Conservation (phyloP, 23 tunicate species). For the Halocynthia roretzi region DNA sequence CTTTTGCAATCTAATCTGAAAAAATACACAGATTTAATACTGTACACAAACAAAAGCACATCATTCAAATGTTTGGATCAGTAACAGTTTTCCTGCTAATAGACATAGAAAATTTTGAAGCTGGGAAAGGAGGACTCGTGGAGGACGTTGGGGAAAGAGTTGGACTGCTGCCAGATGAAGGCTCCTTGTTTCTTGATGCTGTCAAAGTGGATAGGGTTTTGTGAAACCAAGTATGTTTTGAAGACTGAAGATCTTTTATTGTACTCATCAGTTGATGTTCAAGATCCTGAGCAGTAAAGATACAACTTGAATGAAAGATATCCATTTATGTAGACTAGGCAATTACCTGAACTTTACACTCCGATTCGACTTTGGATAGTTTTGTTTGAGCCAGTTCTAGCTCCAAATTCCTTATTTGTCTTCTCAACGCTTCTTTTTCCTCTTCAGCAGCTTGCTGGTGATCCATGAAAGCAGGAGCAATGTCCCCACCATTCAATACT, state of each 20-base stretch:
- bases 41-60: too few relatives aligned
- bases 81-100: neutral
- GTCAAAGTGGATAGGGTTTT: constrained; percentile 75
- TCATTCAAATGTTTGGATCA: too few relatives aligned
- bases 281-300: constrained; percentile 32
- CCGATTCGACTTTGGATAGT: constrained; percentile 74
- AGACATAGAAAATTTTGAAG: constrained; percentile 6
- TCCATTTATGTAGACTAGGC: neutral
- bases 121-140: neutral
- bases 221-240: constrained; percentile 87
- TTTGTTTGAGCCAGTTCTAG: constrained; percentile 85
- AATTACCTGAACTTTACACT: constrained; percentile 77
- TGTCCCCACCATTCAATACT: neutral
- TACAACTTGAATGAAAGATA: neutral
- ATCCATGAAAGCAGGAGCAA: neutral
- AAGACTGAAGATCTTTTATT: constrained; percentile 54
- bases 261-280: constrained; percentile 52
- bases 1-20: too few relatives aligned
- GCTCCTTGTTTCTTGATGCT: constrained; percentile 19
- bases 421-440: constrained; percentile 26
- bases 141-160: constrained; percentile 3
- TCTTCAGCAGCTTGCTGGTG: neutral
- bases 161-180: neutral
- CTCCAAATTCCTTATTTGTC: constrained; percentile 70
- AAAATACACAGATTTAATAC: too few relatives aligned